phyloP scores from a whole-genome alignment of 1,140 invertebrate genomes.

The Drosophila persimilis region DNA sequence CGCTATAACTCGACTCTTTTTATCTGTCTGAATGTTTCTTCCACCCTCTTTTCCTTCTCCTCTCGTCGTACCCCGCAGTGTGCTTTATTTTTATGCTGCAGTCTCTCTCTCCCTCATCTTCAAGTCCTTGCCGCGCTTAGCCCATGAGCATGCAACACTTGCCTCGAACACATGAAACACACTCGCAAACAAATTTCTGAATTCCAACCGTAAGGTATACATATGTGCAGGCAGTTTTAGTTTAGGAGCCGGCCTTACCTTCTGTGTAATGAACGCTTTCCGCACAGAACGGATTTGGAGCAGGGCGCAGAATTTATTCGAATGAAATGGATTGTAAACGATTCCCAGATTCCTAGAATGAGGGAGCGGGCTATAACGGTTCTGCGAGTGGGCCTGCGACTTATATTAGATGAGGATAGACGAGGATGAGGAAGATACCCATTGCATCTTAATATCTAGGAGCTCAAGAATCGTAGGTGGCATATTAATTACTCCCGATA shows the following conservation, averaged over 20 bases:
- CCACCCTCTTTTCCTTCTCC: not conserved
- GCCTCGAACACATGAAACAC: slow-evolving; percentile 27
- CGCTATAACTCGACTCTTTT: slow-evolving; percentile 67
- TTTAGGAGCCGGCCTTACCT: no score
- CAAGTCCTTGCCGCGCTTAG: slow-evolving; percentile 49
- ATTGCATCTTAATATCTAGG: not conserved
- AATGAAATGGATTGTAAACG: slow-evolving; percentile 67
- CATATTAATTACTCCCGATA: slow-evolving; percentile 25
- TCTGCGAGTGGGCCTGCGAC: not conserved
- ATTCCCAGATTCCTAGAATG: slow-evolving; percentile 50
- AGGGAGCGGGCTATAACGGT: slow-evolving; percentile 1
- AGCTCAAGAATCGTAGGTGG: slow-evolving; percentile 12
- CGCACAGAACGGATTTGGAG: slow-evolving; percentile 13
- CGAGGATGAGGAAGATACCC: not conserved
- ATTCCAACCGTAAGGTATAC: not conserved
- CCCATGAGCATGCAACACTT: slow-evolving; percentile 66
- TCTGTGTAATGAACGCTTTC: no score
- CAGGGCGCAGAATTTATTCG: slow-evolving; percentile 46
- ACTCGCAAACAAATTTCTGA: slow-evolving; percentile 55
- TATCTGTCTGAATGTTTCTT: slow-evolving; percentile 68
- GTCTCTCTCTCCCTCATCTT: slow-evolving; percentile 42
- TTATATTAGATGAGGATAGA: slow-evolving; percentile 7
- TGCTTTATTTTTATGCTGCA: slow-evolving; percentile 37
- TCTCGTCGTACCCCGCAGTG: not conserved
- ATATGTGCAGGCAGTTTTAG: not conserved